Evolutionary conservation across 2,888 invertebrate genomes (phyloP).

Genomic region (Laothoe populi): DNA sequence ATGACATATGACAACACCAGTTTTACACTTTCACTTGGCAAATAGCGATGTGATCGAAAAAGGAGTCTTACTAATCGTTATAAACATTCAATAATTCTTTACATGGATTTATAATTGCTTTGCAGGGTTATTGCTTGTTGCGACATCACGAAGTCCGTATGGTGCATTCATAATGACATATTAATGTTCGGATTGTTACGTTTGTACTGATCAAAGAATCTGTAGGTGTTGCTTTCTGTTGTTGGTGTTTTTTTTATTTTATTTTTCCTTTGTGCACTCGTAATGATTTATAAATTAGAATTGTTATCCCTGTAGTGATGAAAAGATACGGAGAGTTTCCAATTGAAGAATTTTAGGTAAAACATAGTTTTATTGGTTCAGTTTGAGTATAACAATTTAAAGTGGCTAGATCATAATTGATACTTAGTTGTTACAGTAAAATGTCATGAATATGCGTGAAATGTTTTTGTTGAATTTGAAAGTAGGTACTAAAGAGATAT

Average conservation of each 20-base stretch:
- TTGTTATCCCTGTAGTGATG: no score
- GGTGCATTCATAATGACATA: not conserved
- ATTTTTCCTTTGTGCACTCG: no score
- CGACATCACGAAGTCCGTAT: not conserved
- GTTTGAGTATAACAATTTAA: no score
- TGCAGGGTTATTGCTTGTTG: conserved; percentile 6
- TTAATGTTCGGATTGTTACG: not conserved
- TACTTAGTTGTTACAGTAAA: no score
- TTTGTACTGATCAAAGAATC: not conserved
- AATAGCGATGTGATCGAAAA: not conserved
- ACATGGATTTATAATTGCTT: conserved; percentile 15
- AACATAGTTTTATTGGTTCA: no score
- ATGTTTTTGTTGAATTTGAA: no score
- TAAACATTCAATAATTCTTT: not conserved
- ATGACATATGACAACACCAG: not conserved
- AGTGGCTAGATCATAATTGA: no score
- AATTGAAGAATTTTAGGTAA: no score
- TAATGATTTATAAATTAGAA: no score
- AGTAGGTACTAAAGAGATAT: no score
- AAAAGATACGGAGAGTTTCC: no score
- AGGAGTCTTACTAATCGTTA: conserved; percentile 1
- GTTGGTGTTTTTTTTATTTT: not conserved
- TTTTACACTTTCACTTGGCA: conserved; percentile 10
- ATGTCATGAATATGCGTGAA: no score
- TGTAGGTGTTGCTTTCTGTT: not conserved